These are phyloP conservation scores for Oryzias woworae DNA, from an alignment of 2,113 vertebrate species.

Conservation along the genomic window DNA sequence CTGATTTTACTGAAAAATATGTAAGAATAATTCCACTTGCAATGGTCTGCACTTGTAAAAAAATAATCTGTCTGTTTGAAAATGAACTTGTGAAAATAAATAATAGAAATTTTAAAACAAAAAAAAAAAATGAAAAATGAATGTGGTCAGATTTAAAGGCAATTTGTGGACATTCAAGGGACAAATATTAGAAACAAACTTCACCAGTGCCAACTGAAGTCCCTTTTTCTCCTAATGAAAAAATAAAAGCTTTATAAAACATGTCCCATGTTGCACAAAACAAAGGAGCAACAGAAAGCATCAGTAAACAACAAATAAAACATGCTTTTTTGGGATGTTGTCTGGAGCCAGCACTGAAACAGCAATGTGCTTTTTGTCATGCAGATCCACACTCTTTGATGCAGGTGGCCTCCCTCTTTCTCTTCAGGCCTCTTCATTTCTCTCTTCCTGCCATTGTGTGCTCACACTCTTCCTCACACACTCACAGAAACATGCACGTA, in stretches of 20 bases:
- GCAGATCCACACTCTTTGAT: constrained; percentile 61
- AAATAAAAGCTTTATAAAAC: not conserved
- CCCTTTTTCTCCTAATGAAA: constrained; percentile 2
- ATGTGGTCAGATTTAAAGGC: no score
- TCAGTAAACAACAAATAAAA: constrained; percentile 34
- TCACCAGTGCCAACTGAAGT: no score
- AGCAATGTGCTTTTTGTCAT: constrained; percentile 60
- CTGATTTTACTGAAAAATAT: no score
- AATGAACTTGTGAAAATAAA: no score
- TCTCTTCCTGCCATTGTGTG: constrained; percentile 47
- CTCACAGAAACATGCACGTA: constrained; percentile 45
- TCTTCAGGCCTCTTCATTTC: constrained; percentile 19
- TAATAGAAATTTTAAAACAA: no score
- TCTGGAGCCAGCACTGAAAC: constrained; percentile 46
- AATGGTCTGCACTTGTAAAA: no score
- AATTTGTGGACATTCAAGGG: no score
- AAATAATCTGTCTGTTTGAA: no score
- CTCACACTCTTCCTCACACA: constrained; percentile 28
- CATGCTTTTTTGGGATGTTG: constrained; percentile 18
- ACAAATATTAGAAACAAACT: no score
- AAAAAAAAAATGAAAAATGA: no score
- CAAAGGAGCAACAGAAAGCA: constrained; percentile 28
- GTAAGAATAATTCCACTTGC: no score
- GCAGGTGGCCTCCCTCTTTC: constrained; percentile 52
- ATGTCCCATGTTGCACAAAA: not conserved